Percentiles rank a stretch among this genome's conserved stretches.
These are phyloP conservation scores for Corvus hawaiiensis DNA, from an alignment of 2,113 vertebrate species.

Conservation along the genomic window DNA sequence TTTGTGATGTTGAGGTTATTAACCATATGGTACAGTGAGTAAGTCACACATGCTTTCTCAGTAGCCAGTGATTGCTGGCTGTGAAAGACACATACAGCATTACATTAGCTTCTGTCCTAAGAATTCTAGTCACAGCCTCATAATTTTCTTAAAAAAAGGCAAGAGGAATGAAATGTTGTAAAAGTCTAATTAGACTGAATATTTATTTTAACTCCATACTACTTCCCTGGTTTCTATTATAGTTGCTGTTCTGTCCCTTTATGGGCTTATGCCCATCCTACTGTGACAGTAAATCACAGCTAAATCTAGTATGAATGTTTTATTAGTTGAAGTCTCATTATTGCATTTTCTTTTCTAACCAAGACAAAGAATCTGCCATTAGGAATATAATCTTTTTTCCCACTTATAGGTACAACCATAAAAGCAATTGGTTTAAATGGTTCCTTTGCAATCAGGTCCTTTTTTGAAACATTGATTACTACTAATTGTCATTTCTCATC, in stretches of 20 bases:
- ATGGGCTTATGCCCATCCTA: neutral
- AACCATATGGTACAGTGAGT: neutral
- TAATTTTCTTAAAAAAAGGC: neutral
- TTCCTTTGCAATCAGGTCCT: neutral
- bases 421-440: neutral
- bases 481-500: neutral
- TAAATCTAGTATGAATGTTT: neutral
- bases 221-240: neutral
- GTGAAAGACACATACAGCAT: neutral
- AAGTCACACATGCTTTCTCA: neutral
- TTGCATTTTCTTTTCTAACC: neutral
- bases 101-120: neutral
- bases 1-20: neutral
- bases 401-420: neutral
- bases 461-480: neutral
- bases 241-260: neutral
- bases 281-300: neutral
- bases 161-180: neutral
- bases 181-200: neutral
- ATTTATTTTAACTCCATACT: neutral
- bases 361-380: neutral
- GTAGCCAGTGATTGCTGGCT: neutral
- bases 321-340: neutral
- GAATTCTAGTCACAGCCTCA: neutral
- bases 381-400: neutral